A percentile compares a stretch with the other conserved stretches of the same genome.
Conservation (phyloP, 2,797 vertebrate species). For the Esox lucius region DNA sequence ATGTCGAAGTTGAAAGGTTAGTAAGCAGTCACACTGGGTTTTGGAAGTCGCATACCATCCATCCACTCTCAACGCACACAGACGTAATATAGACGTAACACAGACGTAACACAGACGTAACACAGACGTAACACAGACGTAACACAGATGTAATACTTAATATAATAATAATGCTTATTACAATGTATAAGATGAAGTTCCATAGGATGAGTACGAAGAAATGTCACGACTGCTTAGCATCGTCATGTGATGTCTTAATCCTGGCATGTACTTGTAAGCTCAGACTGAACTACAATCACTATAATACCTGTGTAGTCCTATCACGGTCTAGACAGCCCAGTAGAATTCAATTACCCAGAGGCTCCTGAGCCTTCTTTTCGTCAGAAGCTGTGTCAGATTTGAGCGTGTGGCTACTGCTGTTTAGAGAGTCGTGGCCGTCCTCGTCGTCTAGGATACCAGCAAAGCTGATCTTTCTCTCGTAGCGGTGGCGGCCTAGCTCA, state of each 20-base stretch:
- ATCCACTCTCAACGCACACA: not conserved
- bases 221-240: too few relatives aligned
- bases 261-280: too few relatives aligned
- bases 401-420: conserved; percentile 98
- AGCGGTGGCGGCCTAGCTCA: conserved; percentile 92
- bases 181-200: too few relatives aligned
- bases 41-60: not conserved
- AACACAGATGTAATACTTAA: too few relatives aligned
- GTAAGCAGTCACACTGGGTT: not conserved
- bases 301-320: too few relatives aligned
- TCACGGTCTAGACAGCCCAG: not conserved
- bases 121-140: too few relatives aligned
- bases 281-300: too few relatives aligned
- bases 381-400: conserved; percentile 94
- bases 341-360: conserved; percentile 62
- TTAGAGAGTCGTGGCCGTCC: conserved; percentile 92
- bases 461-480: conserved; percentile 99
- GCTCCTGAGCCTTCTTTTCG: conserved; percentile 87
- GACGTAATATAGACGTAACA: too few relatives aligned
- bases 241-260: too few relatives aligned
- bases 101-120: too few relatives aligned
- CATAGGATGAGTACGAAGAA: too few relatives aligned
- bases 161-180: too few relatives aligned
- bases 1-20: not conserved
- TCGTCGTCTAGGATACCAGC: conserved; percentile 97